Conservation (phyloP, 2,113 vertebrate genomes). For the Pseudolaguvia tuberculata region DNA sequence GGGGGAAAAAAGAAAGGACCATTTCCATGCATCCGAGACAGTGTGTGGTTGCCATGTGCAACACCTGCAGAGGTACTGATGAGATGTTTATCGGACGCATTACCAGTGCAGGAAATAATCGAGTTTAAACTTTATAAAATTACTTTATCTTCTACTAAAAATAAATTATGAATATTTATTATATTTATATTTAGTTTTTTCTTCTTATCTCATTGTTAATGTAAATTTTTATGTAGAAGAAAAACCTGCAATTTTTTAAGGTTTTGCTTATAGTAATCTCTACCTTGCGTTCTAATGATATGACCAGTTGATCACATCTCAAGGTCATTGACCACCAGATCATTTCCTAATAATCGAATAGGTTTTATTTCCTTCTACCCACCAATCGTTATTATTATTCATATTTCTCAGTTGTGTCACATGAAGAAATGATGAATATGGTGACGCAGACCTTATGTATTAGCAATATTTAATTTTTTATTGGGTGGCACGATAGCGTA, state of each 20-base stretch:
- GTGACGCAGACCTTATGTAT: too few species aligned
- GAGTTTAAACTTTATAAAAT: background rate
- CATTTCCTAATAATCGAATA: background rate
- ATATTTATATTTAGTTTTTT: too few species aligned
- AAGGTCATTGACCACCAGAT: background rate
- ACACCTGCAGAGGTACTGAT: background rate
- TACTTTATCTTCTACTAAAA: background rate
- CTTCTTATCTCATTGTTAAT: too few species aligned
- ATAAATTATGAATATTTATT: too few species aligned
- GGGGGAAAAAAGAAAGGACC: background rate
- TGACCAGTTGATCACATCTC: too few species aligned
- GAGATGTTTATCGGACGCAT: background rate
- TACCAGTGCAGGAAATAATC: background rate
- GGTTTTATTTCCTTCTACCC: background rate
- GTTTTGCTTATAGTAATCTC: too few species aligned
- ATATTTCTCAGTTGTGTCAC: background rate
- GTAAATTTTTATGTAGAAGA: too few species aligned
- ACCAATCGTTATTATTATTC: background rate
- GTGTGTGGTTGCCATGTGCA: background rate
- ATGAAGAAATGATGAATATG: too few species aligned
- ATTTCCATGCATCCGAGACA: conserved; percentile 1
- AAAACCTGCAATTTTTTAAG: too few species aligned
- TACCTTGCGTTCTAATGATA: too few species aligned
- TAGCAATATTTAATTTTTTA: too few species aligned
- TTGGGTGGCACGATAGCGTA: too few species aligned